Conservation (phyloP, 2,888 invertebrate genomes). For the Catocala sponsa region DNA sequence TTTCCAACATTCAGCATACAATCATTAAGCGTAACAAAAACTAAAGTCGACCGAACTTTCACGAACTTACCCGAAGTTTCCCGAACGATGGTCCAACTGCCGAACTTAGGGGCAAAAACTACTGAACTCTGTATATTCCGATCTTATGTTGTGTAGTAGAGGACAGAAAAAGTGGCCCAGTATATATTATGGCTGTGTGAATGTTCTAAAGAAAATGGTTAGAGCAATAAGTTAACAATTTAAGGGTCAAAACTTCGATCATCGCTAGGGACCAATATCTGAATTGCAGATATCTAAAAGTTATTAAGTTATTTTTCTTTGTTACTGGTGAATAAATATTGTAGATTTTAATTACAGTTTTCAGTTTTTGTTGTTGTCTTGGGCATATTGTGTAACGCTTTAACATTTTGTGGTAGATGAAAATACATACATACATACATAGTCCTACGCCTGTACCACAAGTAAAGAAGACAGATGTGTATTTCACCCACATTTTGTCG, state of each 20-base stretch:
- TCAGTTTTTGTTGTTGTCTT: no score
- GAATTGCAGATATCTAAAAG: neutral
- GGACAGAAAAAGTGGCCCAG: constrained; percentile 7
- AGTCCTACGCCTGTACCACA: no score
- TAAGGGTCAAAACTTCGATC: neutral
- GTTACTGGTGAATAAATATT: no score
- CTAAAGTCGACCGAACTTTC: constrained; percentile 41
- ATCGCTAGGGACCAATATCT: neutral
- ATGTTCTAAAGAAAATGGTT: neutral
- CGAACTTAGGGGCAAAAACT: no score
- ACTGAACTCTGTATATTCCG: constrained; percentile 10
- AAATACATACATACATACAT: no score
- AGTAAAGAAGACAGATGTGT: no score
- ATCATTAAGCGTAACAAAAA: no score
- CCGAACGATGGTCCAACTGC: constrained; percentile 12
- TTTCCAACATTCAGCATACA: neutral
- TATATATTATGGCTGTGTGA: neutral
- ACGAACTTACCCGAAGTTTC: constrained; percentile 15
- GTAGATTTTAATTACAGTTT: no score
- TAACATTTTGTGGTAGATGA: no score
- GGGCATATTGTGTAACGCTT: no score
- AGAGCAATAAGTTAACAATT: neutral
- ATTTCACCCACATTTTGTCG: no score
- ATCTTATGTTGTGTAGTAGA: constrained; percentile 18
- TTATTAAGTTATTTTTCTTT: no score